Base-by-base conservation (phyloP, 2,888 invertebrate genomes). In the Thalpophila matura region DNA sequence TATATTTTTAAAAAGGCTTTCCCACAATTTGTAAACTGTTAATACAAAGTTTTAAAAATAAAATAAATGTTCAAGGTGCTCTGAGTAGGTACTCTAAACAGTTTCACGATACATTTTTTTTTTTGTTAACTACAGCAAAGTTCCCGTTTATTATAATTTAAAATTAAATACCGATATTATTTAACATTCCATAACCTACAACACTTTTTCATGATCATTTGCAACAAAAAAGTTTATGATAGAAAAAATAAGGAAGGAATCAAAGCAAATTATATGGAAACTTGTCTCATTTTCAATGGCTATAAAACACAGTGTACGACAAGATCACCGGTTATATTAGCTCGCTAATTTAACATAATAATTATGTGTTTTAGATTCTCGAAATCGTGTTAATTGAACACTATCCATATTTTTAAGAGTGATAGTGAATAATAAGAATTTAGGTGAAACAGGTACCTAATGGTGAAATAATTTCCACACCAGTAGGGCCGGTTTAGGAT, bases 381-480 rank as follows among this genome's bases (percentile, higher is more conserved):
- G 14, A 20, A 59, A 43, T 20, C 37, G 9, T 63, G 43, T 38
- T 51, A 55, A 67, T 50, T 27, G 24, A 54, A 42, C 22, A n/a
- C 35, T 33, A 35, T 67, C 45, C 45, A 72, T 60, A 63, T 37
- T 35, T 55, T 50, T 10, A 47, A 62, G 12, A 29, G 29, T 45
- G 42, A 50, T 40, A 37, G 45, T 60, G 47, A 76, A 69, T 72
- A 68, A 66, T 70, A 67, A 58, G 29, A 61, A 72, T 70, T 75
- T 72, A 65, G 67, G 69, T 77, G 50, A 82, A 83, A 82, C 82
- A 82, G 62, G 79, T 71, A 47, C 22, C 20, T 43, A 72, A 75
- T 87, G 84, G 80, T 82, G 86, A 86, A 87, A 89, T 77, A 84
- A 82, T 89, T 89, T 86, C 88, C 65, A 84, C 85, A 89, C 76